phyloP scores from a whole-genome alignment of 2,113 vertebrate genomes.

The Nematolebias whitei region DNA sequence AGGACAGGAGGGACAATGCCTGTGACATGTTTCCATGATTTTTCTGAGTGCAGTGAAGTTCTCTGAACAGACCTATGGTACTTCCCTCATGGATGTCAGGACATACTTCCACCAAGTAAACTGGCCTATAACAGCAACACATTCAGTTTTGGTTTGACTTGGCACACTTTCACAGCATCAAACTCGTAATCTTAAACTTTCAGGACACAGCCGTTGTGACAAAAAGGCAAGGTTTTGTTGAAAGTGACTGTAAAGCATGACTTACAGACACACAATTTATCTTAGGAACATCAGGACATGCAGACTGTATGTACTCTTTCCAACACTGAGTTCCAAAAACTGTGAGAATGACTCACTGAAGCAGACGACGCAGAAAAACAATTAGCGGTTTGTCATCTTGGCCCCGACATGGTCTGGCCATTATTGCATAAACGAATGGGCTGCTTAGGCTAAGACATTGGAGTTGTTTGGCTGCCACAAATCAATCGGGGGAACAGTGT shows the following conservation, averaged over 20 bases:
- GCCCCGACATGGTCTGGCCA: slow-evolving; percentile 37
- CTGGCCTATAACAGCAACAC: too few relatives aligned
- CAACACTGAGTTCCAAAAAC: slow-evolving; percentile 30
- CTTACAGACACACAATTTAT: neutral
- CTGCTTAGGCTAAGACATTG: slow-evolving; percentile 55
- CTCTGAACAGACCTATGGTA: slow-evolving; percentile 36
- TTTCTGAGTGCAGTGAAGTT: slow-evolving; percentile 31
- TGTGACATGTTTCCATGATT: slow-evolving; percentile 41
- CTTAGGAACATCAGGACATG: slow-evolving; percentile 21
- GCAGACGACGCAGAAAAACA: slow-evolving; percentile 71
- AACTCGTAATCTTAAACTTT: neutral
- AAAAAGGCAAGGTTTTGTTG: neutral
- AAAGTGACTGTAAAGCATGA: slow-evolving; percentile 10
- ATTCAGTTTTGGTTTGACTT: slow-evolving; percentile 11
- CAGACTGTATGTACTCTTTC: slow-evolving; percentile 38
- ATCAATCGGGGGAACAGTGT: neutral
- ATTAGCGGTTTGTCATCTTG: slow-evolving; percentile 60
- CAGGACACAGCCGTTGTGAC: neutral
- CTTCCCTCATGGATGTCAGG: slow-evolving; percentile 54
- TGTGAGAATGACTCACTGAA: slow-evolving; percentile 60
- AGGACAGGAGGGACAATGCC: slow-evolving; percentile 30
- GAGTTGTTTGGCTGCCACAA: slow-evolving; percentile 19
- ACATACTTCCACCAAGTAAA: slow-evolving; percentile 36
- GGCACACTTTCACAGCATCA: neutral
- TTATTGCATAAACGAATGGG: slow-evolving; percentile 51